Conservation (phyloP, 2,797 vertebrate genomes). For the Vespertilio murinus region DNA sequence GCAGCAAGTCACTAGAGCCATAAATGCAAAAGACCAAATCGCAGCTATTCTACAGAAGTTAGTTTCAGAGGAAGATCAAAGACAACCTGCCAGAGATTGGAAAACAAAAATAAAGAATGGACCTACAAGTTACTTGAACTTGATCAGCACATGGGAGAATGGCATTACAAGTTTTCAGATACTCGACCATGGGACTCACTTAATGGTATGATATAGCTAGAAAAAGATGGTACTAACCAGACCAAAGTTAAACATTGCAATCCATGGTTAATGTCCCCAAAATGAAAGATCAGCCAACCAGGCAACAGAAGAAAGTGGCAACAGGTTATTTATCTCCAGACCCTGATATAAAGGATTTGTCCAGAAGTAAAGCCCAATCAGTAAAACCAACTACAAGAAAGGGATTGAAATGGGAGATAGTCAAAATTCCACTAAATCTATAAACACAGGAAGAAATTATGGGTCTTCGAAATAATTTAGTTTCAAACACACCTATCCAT, state of each 20-base stretch:
- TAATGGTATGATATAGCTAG: constrained; percentile 98
- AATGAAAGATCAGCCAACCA: neutral
- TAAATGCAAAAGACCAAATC: constrained; percentile 97
- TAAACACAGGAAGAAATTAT: constrained; percentile 95
- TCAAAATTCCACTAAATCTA: constrained; percentile 96
- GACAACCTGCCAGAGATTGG: constrained; percentile 92
- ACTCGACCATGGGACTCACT: constrained; percentile 97
- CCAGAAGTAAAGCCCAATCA: constrained; percentile 88
- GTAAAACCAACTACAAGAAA: constrained; percentile 92
- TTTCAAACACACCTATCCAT: constrained; percentile 79
- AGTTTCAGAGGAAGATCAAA: constrained; percentile 95
- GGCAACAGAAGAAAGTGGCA: neutral
- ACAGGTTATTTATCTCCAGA: too few relatives aligned
- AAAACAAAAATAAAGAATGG: constrained; percentile 96
- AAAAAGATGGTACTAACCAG: constrained; percentile 96
- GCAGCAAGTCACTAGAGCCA: constrained; percentile 96
- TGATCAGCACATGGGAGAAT: constrained; percentile 92
- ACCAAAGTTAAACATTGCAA: constrained; percentile 98
- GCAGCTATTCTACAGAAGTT: constrained; percentile 98
- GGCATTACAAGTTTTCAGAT: constrained; percentile 97
- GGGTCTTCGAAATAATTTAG: constrained; percentile 89
- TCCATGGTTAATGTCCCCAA: constrained; percentile 76
- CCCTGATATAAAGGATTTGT: neutral
- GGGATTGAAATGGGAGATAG: constrained; percentile 94
- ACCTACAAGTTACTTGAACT: constrained; percentile 92